Evolutionary conservation across 37 sponge, comb jelly and placozoan genomes (phyloP).

Genomic region (Diacarnus erythraeanus): DNA sequence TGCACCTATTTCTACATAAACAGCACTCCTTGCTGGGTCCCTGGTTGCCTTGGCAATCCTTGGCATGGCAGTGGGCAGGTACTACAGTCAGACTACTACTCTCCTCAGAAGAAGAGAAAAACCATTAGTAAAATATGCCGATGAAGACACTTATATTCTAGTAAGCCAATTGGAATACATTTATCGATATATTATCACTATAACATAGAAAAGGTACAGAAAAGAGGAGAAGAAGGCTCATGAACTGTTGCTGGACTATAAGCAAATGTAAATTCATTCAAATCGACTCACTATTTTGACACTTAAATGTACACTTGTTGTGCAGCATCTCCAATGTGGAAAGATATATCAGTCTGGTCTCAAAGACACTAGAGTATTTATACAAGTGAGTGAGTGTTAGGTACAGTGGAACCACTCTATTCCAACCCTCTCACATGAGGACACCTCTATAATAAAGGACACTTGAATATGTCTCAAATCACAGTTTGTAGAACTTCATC

Average conservation of each 20-base stretch:
- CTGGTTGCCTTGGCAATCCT: slow-evolving; percentile 1
- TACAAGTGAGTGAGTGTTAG: slow-evolving; percentile 24
- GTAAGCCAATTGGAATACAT: background rate
- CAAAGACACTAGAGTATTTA: slow-evolving; percentile 18
- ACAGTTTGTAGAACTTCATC: too few relatives aligned
- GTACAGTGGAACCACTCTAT: background rate
- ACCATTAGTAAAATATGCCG: slow-evolving; percentile 4
- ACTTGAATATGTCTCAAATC: too few relatives aligned
- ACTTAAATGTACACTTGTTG: background rate
- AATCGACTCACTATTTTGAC: background rate
- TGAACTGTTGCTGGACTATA: slow-evolving; percentile 18
- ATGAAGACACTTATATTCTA: slow-evolving; percentile 20
- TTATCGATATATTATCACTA: background rate
- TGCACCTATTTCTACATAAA: background rate
- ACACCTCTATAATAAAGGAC: background rate
- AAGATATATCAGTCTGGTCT: background rate
- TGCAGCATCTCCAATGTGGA: slow-evolving; percentile 25
- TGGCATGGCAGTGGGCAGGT: slow-evolving; percentile 36
- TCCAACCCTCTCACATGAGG: slow-evolving; percentile 12
- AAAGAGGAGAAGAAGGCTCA: slow-evolving; percentile 27
- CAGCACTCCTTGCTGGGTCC: slow-evolving; percentile 20
- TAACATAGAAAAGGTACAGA: background rate
- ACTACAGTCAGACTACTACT: slow-evolving; percentile 20
- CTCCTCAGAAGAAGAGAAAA: slow-evolving; percentile 4
- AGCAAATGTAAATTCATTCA: slow-evolving; percentile 5